Evolutionary conservation across 23 tunicate species (phyloP).

Genomic region (Oikopleura dioica): DNA sequence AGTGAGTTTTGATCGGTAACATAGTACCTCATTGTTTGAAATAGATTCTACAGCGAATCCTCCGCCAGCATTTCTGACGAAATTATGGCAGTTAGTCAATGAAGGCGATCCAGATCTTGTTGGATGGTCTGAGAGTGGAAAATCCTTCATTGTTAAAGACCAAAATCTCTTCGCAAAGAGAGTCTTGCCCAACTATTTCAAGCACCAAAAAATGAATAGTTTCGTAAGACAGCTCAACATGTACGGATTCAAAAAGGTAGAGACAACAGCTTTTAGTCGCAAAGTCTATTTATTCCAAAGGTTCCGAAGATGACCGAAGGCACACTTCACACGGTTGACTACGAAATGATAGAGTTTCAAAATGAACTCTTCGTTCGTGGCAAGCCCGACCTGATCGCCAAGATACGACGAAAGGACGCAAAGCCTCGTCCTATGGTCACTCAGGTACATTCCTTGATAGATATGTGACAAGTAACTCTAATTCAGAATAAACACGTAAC

Average conservation of each 20-base stretch:
- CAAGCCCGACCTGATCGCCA: neutral
- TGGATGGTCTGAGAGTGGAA: neutral
- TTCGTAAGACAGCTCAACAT: neutral
- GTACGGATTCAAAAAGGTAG: neutral
- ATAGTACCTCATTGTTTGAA: no score
- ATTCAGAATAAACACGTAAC: neutral
- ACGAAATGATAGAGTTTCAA: neutral
- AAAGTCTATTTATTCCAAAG: no score
- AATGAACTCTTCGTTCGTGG: neutral
- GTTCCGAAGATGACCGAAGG: neutral
- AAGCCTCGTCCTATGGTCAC: neutral
- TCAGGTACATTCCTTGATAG: neutral
- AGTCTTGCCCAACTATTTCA: neutral
- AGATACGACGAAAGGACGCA: neutral
- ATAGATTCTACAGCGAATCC: no score
- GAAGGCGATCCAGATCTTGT: neutral
- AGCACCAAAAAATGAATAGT: neutral
- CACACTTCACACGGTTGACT: neutral
- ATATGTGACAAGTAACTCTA: neutral
- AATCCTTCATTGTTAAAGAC: neutral
- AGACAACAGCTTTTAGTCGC: neutral
- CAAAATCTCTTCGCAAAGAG: neutral
- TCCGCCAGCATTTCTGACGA: neutral
- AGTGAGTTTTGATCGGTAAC: no score
- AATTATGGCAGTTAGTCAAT: neutral